Evolutionary conservation across 2,797 vertebrate genomes (phyloP).

Genomic region (Myotis planiceps): DNA sequence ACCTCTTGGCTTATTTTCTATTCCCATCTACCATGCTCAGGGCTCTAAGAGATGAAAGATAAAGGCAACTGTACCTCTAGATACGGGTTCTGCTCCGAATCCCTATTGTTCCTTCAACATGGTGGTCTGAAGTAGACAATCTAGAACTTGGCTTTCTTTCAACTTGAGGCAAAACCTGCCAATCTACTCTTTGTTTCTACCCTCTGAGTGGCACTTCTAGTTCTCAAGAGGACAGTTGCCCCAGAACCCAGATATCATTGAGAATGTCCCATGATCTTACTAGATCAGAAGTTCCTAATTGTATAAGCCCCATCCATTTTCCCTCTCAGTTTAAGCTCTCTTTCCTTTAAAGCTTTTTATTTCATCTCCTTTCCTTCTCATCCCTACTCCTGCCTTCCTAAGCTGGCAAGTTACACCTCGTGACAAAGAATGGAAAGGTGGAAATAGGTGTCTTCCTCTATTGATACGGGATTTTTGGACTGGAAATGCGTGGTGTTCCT

Average conservation of each 20-base stretch:
- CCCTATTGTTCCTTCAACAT: background rate
- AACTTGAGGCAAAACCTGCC: background rate
- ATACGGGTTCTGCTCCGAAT: background rate
- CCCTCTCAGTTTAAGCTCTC: background rate
- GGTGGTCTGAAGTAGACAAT: background rate
- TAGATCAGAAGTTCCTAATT: background rate
- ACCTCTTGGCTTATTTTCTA: background rate
- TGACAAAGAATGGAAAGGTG: background rate
- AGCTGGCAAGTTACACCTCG: fast-evolving
- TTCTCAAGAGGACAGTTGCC: background rate
- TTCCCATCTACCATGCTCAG: background rate
- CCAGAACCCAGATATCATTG: background rate
- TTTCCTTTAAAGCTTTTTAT: background rate
- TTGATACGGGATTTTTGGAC: too few species aligned
- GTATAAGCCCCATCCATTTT: background rate
- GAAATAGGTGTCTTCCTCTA: background rate
- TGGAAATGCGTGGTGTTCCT: too few species aligned
- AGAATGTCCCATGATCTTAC: background rate
- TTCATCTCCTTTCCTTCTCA: background rate
- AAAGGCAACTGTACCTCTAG: background rate
- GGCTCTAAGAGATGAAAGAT: background rate
- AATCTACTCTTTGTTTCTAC: background rate
- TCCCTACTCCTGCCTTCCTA: fast-evolving
- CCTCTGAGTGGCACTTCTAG: background rate
- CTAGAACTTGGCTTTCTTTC: background rate